Evolutionary conservation across 1,140 invertebrate species (phyloP), one percentile per base, ranked within the genome.

Genomic region (Achatina immaculata): DNA sequence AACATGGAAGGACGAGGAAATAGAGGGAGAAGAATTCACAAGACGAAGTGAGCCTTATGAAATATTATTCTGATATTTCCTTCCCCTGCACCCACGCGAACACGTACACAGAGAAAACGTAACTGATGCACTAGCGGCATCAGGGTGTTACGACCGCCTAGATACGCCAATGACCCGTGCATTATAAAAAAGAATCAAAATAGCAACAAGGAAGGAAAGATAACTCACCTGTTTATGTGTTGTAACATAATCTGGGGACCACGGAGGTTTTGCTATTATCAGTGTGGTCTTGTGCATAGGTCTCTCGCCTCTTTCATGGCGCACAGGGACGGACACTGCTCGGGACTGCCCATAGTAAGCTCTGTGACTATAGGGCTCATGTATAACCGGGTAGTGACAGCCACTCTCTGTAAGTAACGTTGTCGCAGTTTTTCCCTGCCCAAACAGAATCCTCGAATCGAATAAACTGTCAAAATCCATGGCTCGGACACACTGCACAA

Each of bases 391-490:
- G 62, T 86, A 88, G 55, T 85, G 55, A 72, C 80, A 85, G 14
- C 87, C 87, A 65, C 82, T 83, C 55, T 87, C 85, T 19, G 85
- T 88, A 28, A 86, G 51, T 55, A 88, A 55, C 45, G 87, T 86
- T 55, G 80, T 83, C 19, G 84, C 83, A 24, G 81, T 75, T 51
- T 88, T 86, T 34, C 87, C 87, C 58, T 88, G 87, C n/a, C 85
- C 85, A 48, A 72, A 68, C 19, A 69, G 38, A 51, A 84, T 62
- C 48, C 76, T 38, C 11, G 72, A 48, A 28, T 82, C 78, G 40
- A 80, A 82, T 43, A 82, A 55, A 28, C 71, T 43, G 38, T 82
- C 62, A 24, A 51, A 58, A 16, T n/a, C n/a, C n/a, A n/a, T n/a
- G n/a, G n/a, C n/a, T n/a, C n/a, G n/a, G n/a, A n/a, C n/a, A n/a